Conservation (phyloP, 2,888 invertebrate genomes). For the Mechanitis messenoides region DNA sequence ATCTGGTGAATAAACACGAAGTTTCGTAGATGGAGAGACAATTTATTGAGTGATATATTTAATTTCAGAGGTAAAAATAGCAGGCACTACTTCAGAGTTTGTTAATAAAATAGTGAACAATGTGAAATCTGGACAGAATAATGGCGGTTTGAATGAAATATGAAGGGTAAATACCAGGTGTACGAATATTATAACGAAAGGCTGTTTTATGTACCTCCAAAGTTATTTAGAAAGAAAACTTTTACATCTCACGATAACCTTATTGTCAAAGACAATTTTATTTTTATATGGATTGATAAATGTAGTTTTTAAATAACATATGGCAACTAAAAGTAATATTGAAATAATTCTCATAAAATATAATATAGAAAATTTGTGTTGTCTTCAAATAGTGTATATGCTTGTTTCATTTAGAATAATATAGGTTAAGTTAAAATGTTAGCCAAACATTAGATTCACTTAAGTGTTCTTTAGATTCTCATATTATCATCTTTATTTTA, state of each 20-base stretch:
- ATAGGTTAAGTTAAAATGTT: slow-evolving; percentile 10
- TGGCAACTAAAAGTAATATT: slow-evolving; percentile 54
- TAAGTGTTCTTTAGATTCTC: slow-evolving; percentile 5
- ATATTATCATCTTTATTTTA: slow-evolving; percentile 1
- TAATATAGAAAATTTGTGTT: slow-evolving; percentile 12
- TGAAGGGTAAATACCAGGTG: slow-evolving; percentile 47
- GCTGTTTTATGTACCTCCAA: slow-evolving; percentile 77
- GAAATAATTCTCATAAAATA: slow-evolving; percentile 26
- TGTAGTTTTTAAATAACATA: slow-evolving; percentile 63
- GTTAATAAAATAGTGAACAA: slow-evolving; percentile 94
- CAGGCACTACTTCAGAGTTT: slow-evolving; percentile 94
- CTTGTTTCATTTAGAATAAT: slow-evolving; percentile 30
- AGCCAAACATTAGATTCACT: slow-evolving; percentile 13
- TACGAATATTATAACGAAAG: slow-evolving; percentile 59
- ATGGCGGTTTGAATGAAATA: slow-evolving; percentile 86
- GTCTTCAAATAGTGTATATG: slow-evolving; percentile 1
- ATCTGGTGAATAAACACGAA: too few relatives aligned
- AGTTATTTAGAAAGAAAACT: slow-evolving; percentile 65
- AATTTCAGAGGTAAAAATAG: slow-evolving; percentile 88
- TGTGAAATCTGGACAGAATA: slow-evolving; percentile 86
- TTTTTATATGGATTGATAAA: slow-evolving; percentile 58
- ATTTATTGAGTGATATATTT: too few relatives aligned
- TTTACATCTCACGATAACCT: slow-evolving; percentile 57
- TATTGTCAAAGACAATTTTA: slow-evolving; percentile 71
- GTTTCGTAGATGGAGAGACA: too few relatives aligned